Percentiles rank a stretch among this genome's conserved stretches.
These are phyloP conservation scores for Pycnonotus jocosus DNA, from an alignment of 2,113 vertebrate genomes.

Conservation along the genomic window DNA sequence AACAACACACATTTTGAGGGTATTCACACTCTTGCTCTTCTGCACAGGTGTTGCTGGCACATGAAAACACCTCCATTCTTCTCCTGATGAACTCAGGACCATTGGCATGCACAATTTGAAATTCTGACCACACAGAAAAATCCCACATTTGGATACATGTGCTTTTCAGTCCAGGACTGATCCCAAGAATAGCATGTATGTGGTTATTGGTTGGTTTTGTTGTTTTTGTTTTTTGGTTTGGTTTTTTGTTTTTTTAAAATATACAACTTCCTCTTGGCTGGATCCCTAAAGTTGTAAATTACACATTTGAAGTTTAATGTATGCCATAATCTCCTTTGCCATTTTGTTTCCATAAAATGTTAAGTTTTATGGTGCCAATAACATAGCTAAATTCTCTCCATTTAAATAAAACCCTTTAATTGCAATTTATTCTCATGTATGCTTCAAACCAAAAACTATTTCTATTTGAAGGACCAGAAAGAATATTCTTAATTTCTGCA, in stretches of 20 bases:
- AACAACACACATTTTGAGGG: not conserved
- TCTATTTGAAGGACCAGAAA: not conserved
- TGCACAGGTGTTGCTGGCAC: not conserved
- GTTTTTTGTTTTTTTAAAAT: not conserved
- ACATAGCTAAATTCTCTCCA: not conserved
- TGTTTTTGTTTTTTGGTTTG: rapidly evolving
- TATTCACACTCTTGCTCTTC: not conserved
- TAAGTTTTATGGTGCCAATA: not conserved
- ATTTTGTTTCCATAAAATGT: constrained; percentile 10
- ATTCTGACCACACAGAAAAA: not conserved
- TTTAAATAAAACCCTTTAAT: not conserved
- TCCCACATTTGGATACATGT: not conserved
- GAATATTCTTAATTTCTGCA: not conserved
- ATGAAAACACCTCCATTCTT: not conserved
- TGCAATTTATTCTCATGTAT: not conserved
- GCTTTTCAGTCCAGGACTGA: not conserved
- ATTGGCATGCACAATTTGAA: not conserved
- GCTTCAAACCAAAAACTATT: not conserved
- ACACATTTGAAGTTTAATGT: not conserved
- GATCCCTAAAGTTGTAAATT: not conserved
- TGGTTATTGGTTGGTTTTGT: not conserved
- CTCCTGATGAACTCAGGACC: not conserved
- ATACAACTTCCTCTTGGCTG: not conserved
- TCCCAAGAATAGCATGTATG: not conserved
- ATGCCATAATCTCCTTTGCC: not conserved